Evolutionary conservation across 53 echinoderm and acorn worm genomes (phyloP), one percentile per base, ranked within the genome.

Genomic region (Echinarachnius parma): DNA sequence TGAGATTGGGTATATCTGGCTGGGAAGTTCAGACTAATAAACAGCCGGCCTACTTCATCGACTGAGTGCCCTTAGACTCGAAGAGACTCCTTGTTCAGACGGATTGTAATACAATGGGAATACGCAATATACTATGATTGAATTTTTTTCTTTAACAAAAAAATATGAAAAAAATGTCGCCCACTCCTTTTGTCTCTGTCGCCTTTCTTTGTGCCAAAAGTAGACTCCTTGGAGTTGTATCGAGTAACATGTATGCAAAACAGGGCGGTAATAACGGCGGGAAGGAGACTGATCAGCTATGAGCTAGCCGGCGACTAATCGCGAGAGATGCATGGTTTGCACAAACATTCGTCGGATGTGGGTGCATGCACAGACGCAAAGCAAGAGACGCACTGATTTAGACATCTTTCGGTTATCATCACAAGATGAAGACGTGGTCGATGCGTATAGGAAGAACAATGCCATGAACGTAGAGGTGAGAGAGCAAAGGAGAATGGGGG

Each of bases 181-280:
- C 69, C 57, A 57, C n/a, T 72, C 74, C 74, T 72, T 72, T 72
- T 72, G 74, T 72, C 74, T 72, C 74, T 72, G 74, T 72, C 74
- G 74, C 74, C 74, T 24, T 21, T n/a, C n/a, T n/a, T n/a, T n/a
- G n/a, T 15, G 34, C 34, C 68, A 23, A 32, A 56, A 72, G 21
- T 72, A 26, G 57, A 28, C 55, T 56, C 13, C 26, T 56, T 19
- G 22, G 55, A n/a, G 74, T 72, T 72, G 74, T 72, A 72, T 72
- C 74, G 44, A 72, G 74, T 72, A 56, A 72, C 74, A 72, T 72
- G n/a, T n/a, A 56, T 69, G 70, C 46, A 28, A 57, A 22, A 49
- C 57, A n/a, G n/a, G n/a, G n/a, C n/a, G n/a, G 33, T 72, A 72
- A 72, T 72, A 72, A 72, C 57, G 74, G 57, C 57, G 29, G 74